These are phyloP conservation scores for Cerastoderma edule DNA, from an alignment of 2,888 invertebrate species.

Conservation along the genomic window DNA sequence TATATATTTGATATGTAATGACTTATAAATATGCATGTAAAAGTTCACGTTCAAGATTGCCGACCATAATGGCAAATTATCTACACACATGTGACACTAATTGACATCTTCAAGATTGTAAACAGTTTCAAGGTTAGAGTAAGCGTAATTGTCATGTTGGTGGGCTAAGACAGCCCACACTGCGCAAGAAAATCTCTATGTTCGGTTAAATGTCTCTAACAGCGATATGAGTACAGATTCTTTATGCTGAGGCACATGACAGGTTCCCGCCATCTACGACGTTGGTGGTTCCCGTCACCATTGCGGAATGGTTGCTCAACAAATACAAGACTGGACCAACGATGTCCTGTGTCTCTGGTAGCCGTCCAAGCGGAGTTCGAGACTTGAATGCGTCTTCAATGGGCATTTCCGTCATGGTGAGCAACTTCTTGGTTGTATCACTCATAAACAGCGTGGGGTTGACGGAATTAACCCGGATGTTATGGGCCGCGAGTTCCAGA, in stretches of 20 bases:
- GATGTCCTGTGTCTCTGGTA: constrained; percentile 7
- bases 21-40: too few species aligned
- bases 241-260: neutral
- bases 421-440: neutral
- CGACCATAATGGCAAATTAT: too few species aligned
- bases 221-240: too few species aligned
- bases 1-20: too few species aligned
- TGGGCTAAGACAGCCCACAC: too few species aligned
- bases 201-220: too few species aligned
- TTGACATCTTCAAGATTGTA: too few species aligned
- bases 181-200: too few species aligned
- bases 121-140: too few species aligned
- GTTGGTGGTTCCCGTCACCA: neutral
- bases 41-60: too few species aligned
- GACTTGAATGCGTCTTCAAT: neutral
- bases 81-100: too few species aligned
- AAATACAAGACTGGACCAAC: constrained; percentile 17
- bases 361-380: neutral
- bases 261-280: constrained; percentile 11
- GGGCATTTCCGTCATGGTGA: neutral
- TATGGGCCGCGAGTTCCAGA: constrained; percentile 89
- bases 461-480: constrained; percentile 93
- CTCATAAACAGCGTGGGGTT: constrained; percentile 97
- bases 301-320: constrained; percentile 12
- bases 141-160: too few species aligned